These are phyloP conservation scores for Chloromyia formosa DNA, from an alignment of 2,888 invertebrate genomes.

Conservation along the genomic window DNA sequence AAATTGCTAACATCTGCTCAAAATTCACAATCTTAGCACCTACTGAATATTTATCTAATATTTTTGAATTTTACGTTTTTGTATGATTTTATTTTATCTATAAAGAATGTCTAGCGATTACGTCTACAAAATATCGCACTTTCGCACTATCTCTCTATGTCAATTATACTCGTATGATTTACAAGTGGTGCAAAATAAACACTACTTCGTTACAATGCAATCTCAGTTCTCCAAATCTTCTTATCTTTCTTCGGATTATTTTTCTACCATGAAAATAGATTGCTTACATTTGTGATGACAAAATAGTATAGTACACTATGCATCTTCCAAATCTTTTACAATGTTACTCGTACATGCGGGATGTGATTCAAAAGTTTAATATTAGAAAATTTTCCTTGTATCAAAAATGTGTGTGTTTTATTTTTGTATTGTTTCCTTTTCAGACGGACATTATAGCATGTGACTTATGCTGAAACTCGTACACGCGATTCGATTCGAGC, in stretches of 20 bases:
- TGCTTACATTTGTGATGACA: neutral
- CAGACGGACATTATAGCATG: neutral
- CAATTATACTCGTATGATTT: conserved; percentile 13
- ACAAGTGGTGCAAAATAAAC: neutral
- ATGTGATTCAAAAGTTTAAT: neutral
- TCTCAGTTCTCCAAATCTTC: neutral
- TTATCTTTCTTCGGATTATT: neutral
- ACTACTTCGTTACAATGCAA: neutral
- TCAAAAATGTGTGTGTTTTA: neutral
- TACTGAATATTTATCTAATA: conserved; percentile 6
- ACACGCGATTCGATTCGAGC: no score
- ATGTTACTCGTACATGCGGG: no score
- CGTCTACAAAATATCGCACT: conserved; percentile 17
- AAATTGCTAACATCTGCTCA: conserved; percentile 12
- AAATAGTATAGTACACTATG: no score
- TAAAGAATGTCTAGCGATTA: conserved; percentile 11
- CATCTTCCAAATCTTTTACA: no score
- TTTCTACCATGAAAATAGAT: neutral
- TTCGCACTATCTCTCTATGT: conserved; percentile 7
- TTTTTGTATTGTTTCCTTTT: neutral
- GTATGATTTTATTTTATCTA: neutral
- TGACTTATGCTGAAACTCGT: neutral
- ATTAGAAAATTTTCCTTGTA: neutral
- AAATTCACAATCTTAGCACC: conserved; percentile 21
- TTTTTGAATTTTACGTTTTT: conserved; percentile 5